Evolutionary conservation across 2,113 vertebrate species (phyloP).

Genomic region (Apus apus): DNA sequence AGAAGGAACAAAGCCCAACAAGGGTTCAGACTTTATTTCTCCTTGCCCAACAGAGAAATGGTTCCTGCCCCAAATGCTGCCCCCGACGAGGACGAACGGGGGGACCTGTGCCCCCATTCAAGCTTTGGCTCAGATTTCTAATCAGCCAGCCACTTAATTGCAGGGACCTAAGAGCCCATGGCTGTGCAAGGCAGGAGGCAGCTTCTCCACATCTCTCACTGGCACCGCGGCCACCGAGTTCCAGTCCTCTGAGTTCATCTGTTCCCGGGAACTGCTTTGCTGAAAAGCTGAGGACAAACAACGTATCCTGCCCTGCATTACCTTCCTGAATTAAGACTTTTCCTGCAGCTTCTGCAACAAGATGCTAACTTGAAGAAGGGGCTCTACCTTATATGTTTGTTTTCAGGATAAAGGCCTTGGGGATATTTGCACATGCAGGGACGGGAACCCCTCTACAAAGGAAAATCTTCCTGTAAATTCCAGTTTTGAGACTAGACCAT

Average conservation of each 20-base stretch:
- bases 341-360: neutral
- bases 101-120: neutral
- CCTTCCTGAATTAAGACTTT: neutral
- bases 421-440: neutral
- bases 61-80: neutral
- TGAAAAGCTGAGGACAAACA: neutral
- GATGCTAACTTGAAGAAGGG: neutral
- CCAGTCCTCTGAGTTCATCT: neutral
- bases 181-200: neutral
- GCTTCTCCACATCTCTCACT: neutral
- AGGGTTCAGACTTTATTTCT: neutral
- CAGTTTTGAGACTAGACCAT: neutral
- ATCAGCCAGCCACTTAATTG: neutral
- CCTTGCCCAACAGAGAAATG: neutral
- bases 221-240: neutral
- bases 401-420: neutral
- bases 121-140: neutral
- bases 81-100: neutral
- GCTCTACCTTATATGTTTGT: neutral
- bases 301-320: neutral
- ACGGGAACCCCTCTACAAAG: neutral
- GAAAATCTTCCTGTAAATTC: neutral
- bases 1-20: slow-evolving; percentile 29
- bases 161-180: neutral
- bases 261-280: neutral